Conservation (phyloP, 2,113 vertebrate species). For the Hippocampus comes region DNA sequence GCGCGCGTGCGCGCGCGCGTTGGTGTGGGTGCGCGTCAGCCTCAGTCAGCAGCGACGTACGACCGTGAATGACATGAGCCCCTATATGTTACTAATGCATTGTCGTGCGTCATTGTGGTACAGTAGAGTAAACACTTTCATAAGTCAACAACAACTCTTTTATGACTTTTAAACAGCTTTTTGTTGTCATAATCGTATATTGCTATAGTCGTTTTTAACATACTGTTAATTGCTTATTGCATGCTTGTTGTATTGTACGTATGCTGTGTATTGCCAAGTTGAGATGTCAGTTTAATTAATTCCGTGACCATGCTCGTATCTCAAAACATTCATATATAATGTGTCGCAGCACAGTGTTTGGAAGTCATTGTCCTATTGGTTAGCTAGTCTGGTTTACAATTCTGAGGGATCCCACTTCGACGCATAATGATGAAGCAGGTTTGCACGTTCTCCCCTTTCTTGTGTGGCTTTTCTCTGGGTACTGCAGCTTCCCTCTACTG, state of each 20-base stretch:
- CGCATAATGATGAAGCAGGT: no score
- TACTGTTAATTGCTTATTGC: background rate
- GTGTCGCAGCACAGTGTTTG: no score
- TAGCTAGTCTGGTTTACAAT: no score
- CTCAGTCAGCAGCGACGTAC: slow-evolving; percentile 21
- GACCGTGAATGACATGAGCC: slow-evolving; percentile 25
- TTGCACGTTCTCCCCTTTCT: no score
- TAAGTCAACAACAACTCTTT: background rate
- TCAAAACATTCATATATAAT: background rate
- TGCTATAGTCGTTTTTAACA: background rate
- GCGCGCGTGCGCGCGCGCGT: background rate
- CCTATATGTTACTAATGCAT: slow-evolving; percentile 9
- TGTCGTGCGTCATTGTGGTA: background rate
- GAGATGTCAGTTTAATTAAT: no score
- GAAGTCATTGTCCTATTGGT: no score
- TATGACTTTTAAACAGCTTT: background rate
- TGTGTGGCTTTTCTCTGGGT: no score
- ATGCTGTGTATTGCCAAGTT: no score
- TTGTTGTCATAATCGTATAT: background rate
- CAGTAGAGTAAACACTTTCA: background rate
- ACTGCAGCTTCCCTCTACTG: no score
- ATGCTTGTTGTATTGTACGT: no score
- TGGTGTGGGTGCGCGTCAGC: background rate
- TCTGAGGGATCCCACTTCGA: no score
- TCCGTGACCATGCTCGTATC: background rate